phyloP scores from a whole-genome alignment of 2,888 invertebrate species.

The Caenorhabditis uteleia region DNA sequence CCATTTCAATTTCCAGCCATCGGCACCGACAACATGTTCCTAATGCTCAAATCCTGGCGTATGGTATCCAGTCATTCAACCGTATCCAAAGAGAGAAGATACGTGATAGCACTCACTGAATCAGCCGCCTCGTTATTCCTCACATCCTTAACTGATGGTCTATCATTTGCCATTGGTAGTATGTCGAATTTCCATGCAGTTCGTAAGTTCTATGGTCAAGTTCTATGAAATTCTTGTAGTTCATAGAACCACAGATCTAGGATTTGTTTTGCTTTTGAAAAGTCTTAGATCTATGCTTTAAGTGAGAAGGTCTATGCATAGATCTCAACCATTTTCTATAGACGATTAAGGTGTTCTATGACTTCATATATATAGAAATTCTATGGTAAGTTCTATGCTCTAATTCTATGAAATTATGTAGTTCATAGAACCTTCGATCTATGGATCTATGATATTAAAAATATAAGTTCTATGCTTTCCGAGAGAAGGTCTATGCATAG shows the following conservation, averaged over 20 bases:
- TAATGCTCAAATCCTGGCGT: constrained; percentile 92
- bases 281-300: neutral
- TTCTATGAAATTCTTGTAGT: neutral
- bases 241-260: neutral
- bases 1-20: constrained; percentile 77
- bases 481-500: too few relatives aligned
- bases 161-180: constrained; percentile 89
- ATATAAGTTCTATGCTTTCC: too few relatives aligned
- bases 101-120: constrained; percentile 87
- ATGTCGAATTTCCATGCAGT: constrained; percentile 92
- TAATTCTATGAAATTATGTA: too few relatives aligned
- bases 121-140: constrained; percentile 93
- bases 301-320: too few relatives aligned
- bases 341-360: too few relatives aligned
- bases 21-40: constrained; percentile 93
- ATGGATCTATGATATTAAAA: too few relatives aligned
- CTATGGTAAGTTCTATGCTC: too few relatives aligned
- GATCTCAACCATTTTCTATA: too few relatives aligned
- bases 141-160: constrained; percentile 85
- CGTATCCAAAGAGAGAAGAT: constrained; percentile 83
- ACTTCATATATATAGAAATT: too few relatives aligned
- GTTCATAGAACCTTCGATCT: too few relatives aligned
- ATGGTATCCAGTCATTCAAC: constrained; percentile 76
- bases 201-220: constrained; percentile 71
- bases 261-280: neutral